Base-by-base conservation (phyloP, 1,140 invertebrate species). In the Drosophila lacteicornis region DNA sequence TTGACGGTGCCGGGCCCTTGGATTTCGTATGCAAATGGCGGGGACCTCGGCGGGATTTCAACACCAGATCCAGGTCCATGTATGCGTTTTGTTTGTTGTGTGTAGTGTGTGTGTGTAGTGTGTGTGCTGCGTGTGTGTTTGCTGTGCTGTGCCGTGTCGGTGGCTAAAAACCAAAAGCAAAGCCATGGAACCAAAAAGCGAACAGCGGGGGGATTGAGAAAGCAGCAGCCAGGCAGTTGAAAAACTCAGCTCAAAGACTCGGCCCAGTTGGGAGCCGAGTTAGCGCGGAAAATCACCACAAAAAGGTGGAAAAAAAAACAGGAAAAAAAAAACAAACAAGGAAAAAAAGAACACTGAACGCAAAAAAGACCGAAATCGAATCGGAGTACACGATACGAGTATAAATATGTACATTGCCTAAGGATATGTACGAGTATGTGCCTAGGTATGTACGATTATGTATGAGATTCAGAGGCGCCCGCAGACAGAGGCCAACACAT, bases 201-300 rank as follows among this genome's bases (percentile, higher is more conserved):
- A 70, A 69, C 40, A 70, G 67, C 63, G 33, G 46, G 67, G 36
- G 63, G 40, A 68, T 70, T 45, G 50, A 46, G 63, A 69, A 68
- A 70, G 71, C 79, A 82, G 82, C 82, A 82, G 82, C 82, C 82
- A 70, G 75, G 80, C 80, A 82, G 55, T 76, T 57, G 66, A 51
- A 36, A 69, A 50, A 57, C 53, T 57, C 62, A 45, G 43, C 62
- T 53, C 47, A 77, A 77, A 57, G 73, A 25, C 70, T 59, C 40
- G 66, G 33, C 63, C 30, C 49, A 50, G 27, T 70, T 55, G 38
- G 47, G 33, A 62, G 46, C 60, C 49, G 13, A 51, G 61, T 53
- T 51, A 47, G n/a, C 47, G 66, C 38, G 46, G 40, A 43, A 45
- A 51, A 42, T 27, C 17, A 13, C 13, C 4, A 6, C 4, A 36